Base-by-base conservation (phyloP, 2,797 vertebrate species). In the Nothura maculosa region DNA sequence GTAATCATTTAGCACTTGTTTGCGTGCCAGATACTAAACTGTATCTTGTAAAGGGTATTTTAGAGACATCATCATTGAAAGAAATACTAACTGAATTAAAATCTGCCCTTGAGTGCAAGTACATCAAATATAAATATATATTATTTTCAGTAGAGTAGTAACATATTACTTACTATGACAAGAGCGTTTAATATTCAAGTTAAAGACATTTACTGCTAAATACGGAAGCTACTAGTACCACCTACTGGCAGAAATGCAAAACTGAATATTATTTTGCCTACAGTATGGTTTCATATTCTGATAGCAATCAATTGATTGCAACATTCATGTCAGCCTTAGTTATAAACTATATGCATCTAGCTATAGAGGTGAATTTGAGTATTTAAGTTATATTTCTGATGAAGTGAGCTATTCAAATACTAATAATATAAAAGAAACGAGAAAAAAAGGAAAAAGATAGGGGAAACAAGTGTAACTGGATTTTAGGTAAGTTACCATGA, bases 151-250 rank as follows among this genome's bases (percentile, higher is more conserved):
- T 40, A 64, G 11, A 73, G n/a, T 42, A 94, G 34, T 77, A 85
- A 38, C 13, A 32, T 14, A 50, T 58, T 57, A 52, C 27, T 76
- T 91, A 36, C 17, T 87, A 27, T 68, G 78, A 77, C 47, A 83
- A 34, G 54, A 83, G 48, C 4, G 1, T 32, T 19, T 15, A 84
- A 74, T 70, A 55, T 2, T 75, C 19, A 62, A 69, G 27, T 68
- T 69, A 52, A 73, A 75, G 34, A 36, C 12, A 58, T 87, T 74
- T 82, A n/a, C 87, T 69, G 74, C 43, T 27, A 85, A 85, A 96
- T 90, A 34, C 34, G 85, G 93, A 78, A 96, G 96, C 81, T 92
- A 43, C 34, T 94, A 91, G 81, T 91, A 85, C 96, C 93, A 96
- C 90, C 94, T 96, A 93, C 94, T 96, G 95, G 81, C 57, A 88